Conservation (phyloP, 2,797 vertebrate species). For the Cottoperca gobio region DNA sequence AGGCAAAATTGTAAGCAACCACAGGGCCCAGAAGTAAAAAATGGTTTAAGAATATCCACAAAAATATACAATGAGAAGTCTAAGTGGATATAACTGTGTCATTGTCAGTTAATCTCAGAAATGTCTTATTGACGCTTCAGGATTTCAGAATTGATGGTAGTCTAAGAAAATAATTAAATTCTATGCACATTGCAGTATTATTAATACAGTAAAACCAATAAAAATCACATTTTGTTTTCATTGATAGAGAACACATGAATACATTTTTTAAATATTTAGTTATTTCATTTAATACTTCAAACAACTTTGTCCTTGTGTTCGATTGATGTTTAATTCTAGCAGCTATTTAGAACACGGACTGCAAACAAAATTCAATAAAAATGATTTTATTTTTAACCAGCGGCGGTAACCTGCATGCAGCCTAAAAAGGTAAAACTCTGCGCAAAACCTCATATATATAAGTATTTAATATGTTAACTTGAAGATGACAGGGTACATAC, state of each 20-base stretch:
- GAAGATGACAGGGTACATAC: slow-evolving; percentile 19
- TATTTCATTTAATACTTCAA: too few relatives aligned
- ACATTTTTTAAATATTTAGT: background rate
- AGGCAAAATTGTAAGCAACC: background rate
- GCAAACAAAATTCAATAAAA: background rate
- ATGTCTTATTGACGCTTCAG: background rate
- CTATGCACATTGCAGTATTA: background rate
- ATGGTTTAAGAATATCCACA: background rate
- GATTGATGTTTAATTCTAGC: background rate
- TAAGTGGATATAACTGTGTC: background rate
- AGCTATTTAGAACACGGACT: slow-evolving; percentile 1
- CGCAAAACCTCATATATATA: background rate
- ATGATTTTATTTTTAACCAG: background rate
- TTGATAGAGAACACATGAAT: background rate
- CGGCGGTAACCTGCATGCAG: background rate
- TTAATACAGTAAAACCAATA: background rate
- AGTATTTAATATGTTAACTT: slow-evolving; percentile 22
- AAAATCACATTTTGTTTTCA: background rate
- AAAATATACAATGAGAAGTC: background rate
- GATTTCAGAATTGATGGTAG: background rate
- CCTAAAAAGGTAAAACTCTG: slow-evolving; percentile 32
- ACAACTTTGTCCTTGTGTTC: background rate
- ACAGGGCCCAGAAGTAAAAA: background rate
- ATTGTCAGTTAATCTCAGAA: background rate
- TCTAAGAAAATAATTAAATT: background rate